Conservation (phyloP, 2,888 invertebrate genomes). For the Lamproptera curius region DNA sequence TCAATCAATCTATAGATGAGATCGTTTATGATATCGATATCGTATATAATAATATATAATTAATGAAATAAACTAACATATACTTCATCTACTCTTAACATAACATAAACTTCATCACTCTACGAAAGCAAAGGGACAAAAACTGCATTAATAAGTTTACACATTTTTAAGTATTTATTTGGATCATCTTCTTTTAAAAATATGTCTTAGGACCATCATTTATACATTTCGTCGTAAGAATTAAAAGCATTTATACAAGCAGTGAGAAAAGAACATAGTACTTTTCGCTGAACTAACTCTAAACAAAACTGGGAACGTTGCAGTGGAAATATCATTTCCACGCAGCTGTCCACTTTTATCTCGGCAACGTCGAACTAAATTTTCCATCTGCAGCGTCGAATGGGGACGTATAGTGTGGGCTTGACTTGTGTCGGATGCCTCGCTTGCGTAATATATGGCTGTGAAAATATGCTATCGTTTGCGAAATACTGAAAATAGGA, state of each 20-base stretch:
- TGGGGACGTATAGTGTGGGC: slow-evolving; percentile 9
- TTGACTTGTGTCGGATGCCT: slow-evolving; percentile 5
- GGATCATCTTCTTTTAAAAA: neutral
- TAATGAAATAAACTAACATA: too few relatives aligned
- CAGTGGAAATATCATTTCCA: slow-evolving; percentile 6
- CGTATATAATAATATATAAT: too few relatives aligned
- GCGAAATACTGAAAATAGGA: neutral
- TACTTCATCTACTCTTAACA: too few relatives aligned
- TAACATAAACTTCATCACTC: neutral
- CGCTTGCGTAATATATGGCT: slow-evolving; percentile 3
- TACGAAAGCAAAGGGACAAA: neutral
- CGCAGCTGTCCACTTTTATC: slow-evolving; percentile 18
- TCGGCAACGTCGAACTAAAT: slow-evolving; percentile 11
- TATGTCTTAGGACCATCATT: neutral
- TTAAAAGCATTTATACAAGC: too few relatives aligned
- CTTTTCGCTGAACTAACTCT: slow-evolving; percentile 3
- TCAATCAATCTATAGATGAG: too few relatives aligned
- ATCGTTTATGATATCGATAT: too few relatives aligned
- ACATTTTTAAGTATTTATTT: neutral
- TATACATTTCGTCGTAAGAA: too few relatives aligned
- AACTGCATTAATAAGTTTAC: neutral
- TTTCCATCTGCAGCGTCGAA: slow-evolving; percentile 13
- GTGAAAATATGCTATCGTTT: neutral
- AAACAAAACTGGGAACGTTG: neutral
- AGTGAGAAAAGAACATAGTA: neutral